A percentile compares a stretch with the other conserved stretches of the same genome.
Evolutionary conservation across 30 jellyfish, hydroid and myxozoan species (phyloP).

Genomic region (Haliclystus octoradiatus): DNA sequence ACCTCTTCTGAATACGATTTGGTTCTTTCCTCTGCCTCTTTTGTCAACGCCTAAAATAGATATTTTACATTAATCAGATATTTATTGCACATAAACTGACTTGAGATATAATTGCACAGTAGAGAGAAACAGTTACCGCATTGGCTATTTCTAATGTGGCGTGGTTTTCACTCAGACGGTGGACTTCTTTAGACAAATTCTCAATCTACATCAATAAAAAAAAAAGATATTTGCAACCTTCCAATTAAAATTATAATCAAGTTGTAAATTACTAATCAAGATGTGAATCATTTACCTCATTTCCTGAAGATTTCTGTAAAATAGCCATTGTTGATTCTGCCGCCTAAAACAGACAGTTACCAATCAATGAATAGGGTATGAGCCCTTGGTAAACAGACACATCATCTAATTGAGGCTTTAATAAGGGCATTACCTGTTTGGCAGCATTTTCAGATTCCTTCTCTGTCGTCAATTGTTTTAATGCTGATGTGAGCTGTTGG

Average conservation of each 20-base stretch:
- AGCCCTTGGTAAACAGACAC: too few species aligned
- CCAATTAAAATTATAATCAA: too few species aligned
- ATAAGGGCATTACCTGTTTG: slow-evolving; percentile 25
- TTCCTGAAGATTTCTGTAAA: slow-evolving; percentile 34
- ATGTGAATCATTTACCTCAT: too few species aligned
- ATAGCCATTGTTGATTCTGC: slow-evolving; percentile 37
- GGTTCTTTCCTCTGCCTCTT: not conserved
- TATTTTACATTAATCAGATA: not conserved
- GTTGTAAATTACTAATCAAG: too few species aligned
- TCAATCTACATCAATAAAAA: slow-evolving; percentile 17
- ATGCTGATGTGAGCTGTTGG: slow-evolving; percentile 1
- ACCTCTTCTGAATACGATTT: not conserved
- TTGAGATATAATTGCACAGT: too few species aligned
- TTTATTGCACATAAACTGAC: not conserved
- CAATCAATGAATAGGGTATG: too few species aligned
- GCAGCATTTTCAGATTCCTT: slow-evolving; percentile 17
- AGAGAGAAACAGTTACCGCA: slow-evolving; percentile 16
- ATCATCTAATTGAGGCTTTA: too few species aligned
- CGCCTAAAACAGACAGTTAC: too few species aligned
- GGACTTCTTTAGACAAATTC: slow-evolving; percentile 21
- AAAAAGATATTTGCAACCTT: not conserved
- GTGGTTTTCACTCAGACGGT: slow-evolving; percentile 1
- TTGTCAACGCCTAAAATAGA: not conserved
- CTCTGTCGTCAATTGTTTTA: slow-evolving; percentile 9
- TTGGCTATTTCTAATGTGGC: slow-evolving; percentile 27